Evolutionary conservation across 2,113 vertebrate species (phyloP).

Genomic region (Chlorodrepanis virens): DNA sequence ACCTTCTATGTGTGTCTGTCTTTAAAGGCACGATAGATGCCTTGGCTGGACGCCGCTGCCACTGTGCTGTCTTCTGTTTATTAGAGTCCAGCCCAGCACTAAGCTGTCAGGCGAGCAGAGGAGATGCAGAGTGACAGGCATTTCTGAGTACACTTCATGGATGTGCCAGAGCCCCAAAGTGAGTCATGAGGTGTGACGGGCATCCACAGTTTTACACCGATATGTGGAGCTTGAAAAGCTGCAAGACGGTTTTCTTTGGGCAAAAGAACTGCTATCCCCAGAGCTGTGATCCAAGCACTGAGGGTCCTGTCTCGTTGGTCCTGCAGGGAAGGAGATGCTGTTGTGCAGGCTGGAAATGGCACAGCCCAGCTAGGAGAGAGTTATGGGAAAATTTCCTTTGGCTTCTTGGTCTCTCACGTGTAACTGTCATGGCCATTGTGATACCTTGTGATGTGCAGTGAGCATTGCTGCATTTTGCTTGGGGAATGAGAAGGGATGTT

Average conservation of each 20-base stretch:
- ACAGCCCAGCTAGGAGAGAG: neutral
- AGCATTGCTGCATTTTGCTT: neutral
- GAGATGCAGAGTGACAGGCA: conserved; percentile 1
- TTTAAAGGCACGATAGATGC: neutral
- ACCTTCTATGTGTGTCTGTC: neutral
- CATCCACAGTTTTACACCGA: neutral
- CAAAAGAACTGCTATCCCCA: neutral
- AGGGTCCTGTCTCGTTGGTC: accelerated
- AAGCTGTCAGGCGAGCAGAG: neutral
- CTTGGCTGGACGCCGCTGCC: neutral
- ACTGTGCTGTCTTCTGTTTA: neutral
- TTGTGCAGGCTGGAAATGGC: neutral
- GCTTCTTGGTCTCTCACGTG: neutral
- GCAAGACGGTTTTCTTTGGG: neutral
- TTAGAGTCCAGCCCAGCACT: neutral
- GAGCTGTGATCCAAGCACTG: accelerated
- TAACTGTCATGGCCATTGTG: neutral
- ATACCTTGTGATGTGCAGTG: neutral
- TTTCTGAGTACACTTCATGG: neutral
- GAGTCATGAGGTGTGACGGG: neutral
- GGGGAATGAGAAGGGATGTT: neutral
- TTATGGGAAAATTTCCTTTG: neutral
- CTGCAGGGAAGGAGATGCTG: neutral
- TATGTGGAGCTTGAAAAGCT: neutral
- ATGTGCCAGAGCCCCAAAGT: neutral